Evolutionary conservation across 2,797 vertebrate genomes (phyloP), one percentile per base, ranked within the genome.

Genomic region (Microchirus variegatus): DNA sequence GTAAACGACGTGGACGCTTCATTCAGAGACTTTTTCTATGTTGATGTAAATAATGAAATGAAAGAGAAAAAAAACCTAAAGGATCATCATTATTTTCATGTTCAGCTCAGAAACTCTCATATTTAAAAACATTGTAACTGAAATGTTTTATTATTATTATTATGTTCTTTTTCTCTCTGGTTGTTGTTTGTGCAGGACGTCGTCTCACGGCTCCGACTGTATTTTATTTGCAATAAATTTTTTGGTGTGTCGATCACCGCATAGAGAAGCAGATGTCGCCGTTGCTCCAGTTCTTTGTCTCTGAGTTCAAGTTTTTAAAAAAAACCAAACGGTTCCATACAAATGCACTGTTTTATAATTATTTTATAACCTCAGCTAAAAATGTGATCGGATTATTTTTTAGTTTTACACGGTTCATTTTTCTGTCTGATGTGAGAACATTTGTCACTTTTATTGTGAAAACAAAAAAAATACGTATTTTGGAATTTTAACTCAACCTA

Each of bases 201-300:
- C 17, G 40, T 76, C 68, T 69, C 54, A 72, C 5, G 2, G 64
- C 63, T 77, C 31, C 5, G 77, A 84, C 62, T 67, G 58, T 19
- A 38, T 87, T 86, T 83, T 70, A 81, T 91, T 89, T 87, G 71
- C 85, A 93, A 92, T 93, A 93, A 93, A 87, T 9, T 22, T 82
- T 80, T 81, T 89, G 86, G 83, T 90, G 84, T 86, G 68, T 81
- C 80, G 62, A 75, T 85, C 88, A 84, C 88, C 76, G 31, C 8
- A 15, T 85, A 70, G 88, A 83, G 67, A 89, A 75, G 83, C 31
- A 31, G 31, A 5, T 1, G 5, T 31, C 87, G 84, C 53, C 13
- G 40, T 6, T 1, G 2, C 40, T 15, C 1, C 13, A 13, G 1
- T 13, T 42, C 14, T 14, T 13, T 42, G 13, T 42, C 13, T 42